Evolutionary conservation across 2,113 vertebrate genomes (phyloP), one percentile per base, ranked within the genome.

Genomic region (Sylvietta virens): DNA sequence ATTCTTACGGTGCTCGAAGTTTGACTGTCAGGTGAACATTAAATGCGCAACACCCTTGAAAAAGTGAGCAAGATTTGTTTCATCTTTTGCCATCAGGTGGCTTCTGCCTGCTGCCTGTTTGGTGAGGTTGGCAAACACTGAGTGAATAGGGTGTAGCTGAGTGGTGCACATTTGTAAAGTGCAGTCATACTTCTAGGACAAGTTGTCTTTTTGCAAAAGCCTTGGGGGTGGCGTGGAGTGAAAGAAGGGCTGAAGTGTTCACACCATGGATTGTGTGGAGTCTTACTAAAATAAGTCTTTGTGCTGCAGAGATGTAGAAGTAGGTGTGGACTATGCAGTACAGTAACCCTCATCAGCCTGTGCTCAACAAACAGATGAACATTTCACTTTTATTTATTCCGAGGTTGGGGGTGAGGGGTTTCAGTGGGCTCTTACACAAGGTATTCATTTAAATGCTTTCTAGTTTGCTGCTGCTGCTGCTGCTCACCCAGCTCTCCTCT

Each of bases 161-260:
- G 42, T 10, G 42, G 35, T 15, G 33, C 42, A 21, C 10, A 21
- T 54, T 47, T 84, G n/a, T 74, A 4, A 77, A 51, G 33, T n/a
- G 22, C 44, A 28, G 37, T 72, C 27, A 6, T 24, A 15, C 18
- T 53, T 93, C n/a, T 53, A 42, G 70, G 48, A 12, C 0, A 1
- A 56, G 13, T 1, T 35, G 24, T 61, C 37, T 48, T 69, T 69
- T 72, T 79, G 17, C 45, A 51, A 56, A 87, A 91, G 30, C 22
- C 51, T 70, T 81, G 22, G 33, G 64, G 33, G n/a, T 40, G 31
- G 10, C 0, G 0, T 42, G 20, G n/a, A 57, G 40, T 33, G 50
- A 45, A 85, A 50, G 53, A 74, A 91, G 39, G 40, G 57, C 48
- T 70, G n/a, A 50, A 44, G 21, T 42, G 48, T 65, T 87, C 50